These are phyloP conservation scores for Bombus confusus DNA, from an alignment of 1,140 invertebrate genomes.

Conservation along the genomic window DNA sequence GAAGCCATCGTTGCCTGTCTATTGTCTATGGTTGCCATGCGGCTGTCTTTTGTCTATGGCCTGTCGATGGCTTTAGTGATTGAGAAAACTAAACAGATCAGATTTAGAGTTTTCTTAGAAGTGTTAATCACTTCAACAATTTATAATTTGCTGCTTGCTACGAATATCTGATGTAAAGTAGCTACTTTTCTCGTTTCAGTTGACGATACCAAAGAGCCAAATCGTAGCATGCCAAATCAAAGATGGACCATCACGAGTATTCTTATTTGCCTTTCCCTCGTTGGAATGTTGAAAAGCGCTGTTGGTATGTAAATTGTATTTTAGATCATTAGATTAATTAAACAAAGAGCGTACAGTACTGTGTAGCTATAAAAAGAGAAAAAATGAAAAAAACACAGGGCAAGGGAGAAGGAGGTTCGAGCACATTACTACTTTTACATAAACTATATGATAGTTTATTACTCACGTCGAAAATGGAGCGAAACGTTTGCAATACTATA, in stretches of 20 bases:
- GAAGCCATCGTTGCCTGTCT: too few relatives aligned
- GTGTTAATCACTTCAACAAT: too few relatives aligned
- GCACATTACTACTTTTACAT: background rate
- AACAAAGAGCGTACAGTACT: too few relatives aligned
- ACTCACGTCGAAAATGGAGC: slow-evolving; percentile 42
- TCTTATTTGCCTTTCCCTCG: slow-evolving; percentile 50
- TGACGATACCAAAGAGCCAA: slow-evolving; percentile 62
- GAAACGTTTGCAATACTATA: slow-evolving; percentile 39
- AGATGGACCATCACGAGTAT: slow-evolving; percentile 48
- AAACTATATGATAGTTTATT: background rate
- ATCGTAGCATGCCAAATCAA: slow-evolving; percentile 70
- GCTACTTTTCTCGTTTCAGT: slow-evolving; percentile 56
- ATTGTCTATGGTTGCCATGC: too few relatives aligned
- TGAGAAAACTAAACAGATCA: too few relatives aligned
- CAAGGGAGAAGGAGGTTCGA: background rate
- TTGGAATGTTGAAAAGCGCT: slow-evolving; percentile 20
- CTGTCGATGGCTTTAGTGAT: too few relatives aligned
- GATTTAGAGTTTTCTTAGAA: too few relatives aligned
- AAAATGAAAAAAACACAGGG: too few relatives aligned
- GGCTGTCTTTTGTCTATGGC: too few relatives aligned
- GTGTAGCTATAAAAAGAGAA: background rate
- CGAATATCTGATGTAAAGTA: background rate
- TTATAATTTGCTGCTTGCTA: background rate
- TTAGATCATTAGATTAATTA: background rate
- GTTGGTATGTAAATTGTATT: slow-evolving; percentile 53